A percentile compares a stretch with the other conserved stretches of the same genome.
Conservation (phyloP, 2,888 invertebrate species). For the Luperina nickerlii region DNA sequence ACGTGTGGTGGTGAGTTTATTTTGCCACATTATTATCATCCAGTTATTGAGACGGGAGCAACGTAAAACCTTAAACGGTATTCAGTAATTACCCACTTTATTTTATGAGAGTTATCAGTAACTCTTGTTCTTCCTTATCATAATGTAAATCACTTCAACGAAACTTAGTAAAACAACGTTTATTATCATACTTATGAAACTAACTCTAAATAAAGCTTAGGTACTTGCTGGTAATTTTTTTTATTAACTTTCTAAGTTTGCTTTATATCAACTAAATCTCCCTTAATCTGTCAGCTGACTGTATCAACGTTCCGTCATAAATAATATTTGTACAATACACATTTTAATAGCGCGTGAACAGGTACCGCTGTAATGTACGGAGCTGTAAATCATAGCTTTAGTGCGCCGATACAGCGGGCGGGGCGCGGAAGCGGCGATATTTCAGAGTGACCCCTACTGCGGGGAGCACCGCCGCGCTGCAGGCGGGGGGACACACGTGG, state of each 20-base stretch:
- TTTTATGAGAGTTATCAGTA: neutral
- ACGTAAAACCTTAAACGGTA: neutral
- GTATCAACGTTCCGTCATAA: constrained; percentile 11
- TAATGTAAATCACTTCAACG: neutral
- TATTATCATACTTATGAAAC: no score
- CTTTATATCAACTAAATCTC: neutral
- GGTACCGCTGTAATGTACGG: constrained; percentile 52
- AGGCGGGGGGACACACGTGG: constrained; percentile 33
- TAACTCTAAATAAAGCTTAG: neutral
- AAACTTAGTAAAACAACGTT: neutral
- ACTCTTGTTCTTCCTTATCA: neutral
- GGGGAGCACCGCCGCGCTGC: constrained; percentile 40
- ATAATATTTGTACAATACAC: constrained; percentile 39
- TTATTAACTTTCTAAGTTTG: neutral
- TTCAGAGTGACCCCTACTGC: constrained; percentile 61
- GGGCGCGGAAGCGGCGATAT: constrained; percentile 57
- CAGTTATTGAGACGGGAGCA: neutral
- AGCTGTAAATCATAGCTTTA: constrained; percentile 62
- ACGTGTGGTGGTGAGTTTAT: neutral
- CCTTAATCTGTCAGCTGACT: neutral
- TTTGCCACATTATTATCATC: neutral
- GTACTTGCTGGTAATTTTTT: neutral
- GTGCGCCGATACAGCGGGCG: constrained; percentile 60
- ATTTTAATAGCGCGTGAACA: constrained; percentile 55
- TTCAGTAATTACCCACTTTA: neutral